Base-by-base conservation (phyloP, 1,140 invertebrate species). In the Potamilus streckersoni region DNA sequence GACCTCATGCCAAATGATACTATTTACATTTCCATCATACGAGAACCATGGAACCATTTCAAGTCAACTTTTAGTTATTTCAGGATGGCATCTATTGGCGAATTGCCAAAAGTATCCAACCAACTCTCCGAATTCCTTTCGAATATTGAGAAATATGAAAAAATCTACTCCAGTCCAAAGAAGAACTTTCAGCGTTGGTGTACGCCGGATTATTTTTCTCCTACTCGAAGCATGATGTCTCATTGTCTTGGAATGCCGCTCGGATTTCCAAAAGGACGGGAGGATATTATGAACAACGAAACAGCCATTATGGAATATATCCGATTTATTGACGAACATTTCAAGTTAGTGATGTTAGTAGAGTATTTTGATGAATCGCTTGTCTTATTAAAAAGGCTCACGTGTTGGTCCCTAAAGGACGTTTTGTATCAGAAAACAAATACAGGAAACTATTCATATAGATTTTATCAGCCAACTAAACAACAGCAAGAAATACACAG, bases 321-420 rank as follows among this genome's bases (percentile, higher is more conserved):
- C 16, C 8, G 79, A 20, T 55, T 75, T 19, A 61, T 87, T 20
- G 85, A 82, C 23, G 62, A 78, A 6, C 78, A 82, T 15, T 92
- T 93, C 79, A 84, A 88, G 67, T 82, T 92, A 8, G 89, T 93
- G 12, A 90, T 93, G 91, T 89, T 93, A 27, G 84, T 91, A 6
- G 92, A 93, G 80, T 87, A 91, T 75, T 91, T 92, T 82, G 90
- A 92, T 66, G 91, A 92, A 79, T 92, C 92, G 15, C 79, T 92
- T 56, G 84, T 93, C 69, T 84, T 93, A 5, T 82, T 93, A 55
- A 88, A 86, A 20, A 82, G 92, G 67, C 69, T 90, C 11, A 90
- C 92, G 82, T 91, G 91, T 71, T 93, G 92, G 92, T 74, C 69
- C 12, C 79, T 84, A 16, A 85, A 84, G 66, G 87, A 88, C 55